Evolutionary conservation across 2,797 vertebrate genomes (phyloP), one percentile per base, ranked within the genome.

Genomic region (Cynopterus sphinx): DNA sequence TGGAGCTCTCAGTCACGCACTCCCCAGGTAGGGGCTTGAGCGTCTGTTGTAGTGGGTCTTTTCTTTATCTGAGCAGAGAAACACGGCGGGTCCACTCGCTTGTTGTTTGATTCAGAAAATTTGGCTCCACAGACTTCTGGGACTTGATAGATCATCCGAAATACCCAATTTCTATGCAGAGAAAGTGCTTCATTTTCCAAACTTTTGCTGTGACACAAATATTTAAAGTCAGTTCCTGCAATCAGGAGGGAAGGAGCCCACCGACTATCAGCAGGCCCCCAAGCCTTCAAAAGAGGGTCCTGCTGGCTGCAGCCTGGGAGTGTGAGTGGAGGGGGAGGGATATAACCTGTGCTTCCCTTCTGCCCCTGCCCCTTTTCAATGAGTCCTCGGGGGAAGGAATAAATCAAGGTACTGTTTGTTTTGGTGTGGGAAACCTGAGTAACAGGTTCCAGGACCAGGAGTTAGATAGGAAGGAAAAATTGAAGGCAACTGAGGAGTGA

Each of bases 331-430:
- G 7, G 39, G 59, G 43, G 82, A 78, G 26, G 49, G 71, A 41
- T 59, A 5, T 24, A 55, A 15, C 5, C 71, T 9, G n/a, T 49
- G 15, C 79, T 75, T 55, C 36, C 11, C 1, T 39, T 84, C 28
- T 79, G 5, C 26, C 36, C 59, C 68, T 13, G 22, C 12, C 33
- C 59, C 36, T 96, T 46, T 55, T 53, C 33, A 11, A 3, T 73
- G 21, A 79, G 63, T 24, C 49, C 2, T 65, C 49, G 17, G 22
- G 26, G 71, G 55, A 63, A 90, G 68, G 39, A 87, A 36, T 86
- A 89, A 86, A 78, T 83, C 74, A 24, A 1, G 33, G 31, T 22
- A 13, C 53, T 96, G n/a, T 96, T 96, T 98, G 94, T 82, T 97
- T 95, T 91, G 74, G 51, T 92, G 78, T 79, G 73, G 39, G 84